phyloP scores from a whole-genome alignment of 64 coral and sea anemone species.

The Catalaphyllia jardinei region DNA sequence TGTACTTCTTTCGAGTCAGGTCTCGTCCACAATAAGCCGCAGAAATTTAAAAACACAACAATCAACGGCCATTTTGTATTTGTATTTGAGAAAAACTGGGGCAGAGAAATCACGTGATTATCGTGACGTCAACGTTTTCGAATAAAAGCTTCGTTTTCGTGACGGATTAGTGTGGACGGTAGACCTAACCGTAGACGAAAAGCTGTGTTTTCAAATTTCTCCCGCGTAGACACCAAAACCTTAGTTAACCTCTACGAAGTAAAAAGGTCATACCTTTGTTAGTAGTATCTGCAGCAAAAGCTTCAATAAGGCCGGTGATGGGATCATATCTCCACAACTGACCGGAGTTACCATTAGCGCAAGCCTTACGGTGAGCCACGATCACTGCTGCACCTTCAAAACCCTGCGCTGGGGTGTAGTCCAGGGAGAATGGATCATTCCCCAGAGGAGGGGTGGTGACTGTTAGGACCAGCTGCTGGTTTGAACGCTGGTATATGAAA shows the following conservation, averaged over 20 bases:
- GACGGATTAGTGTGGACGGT: too few species aligned
- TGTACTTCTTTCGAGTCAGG: too few species aligned
- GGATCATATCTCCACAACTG: constrained; percentile 89
- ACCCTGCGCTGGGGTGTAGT: constrained; percentile 52
- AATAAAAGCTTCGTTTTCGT: too few species aligned
- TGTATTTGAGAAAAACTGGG: too few species aligned
- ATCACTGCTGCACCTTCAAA: constrained; percentile 78
- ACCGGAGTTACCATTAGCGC: constrained; percentile 81
- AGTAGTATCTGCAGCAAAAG: constrained; percentile 78
- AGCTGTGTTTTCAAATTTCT: not conserved
- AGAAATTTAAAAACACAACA: too few species aligned
- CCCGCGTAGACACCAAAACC: not conserved
- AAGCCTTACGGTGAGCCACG: constrained; percentile 72
- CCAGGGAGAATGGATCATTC: constrained; percentile 63
- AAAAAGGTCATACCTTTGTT: constrained; percentile 70
- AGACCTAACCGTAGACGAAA: too few species aligned
- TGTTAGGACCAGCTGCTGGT: constrained; percentile 81
- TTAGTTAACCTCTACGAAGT: not conserved
- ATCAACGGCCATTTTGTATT: too few species aligned
- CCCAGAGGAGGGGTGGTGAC: constrained; percentile 81
- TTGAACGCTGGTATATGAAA: constrained; percentile 70
- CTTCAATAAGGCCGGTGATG: constrained; percentile 83
- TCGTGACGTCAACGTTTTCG: too few species aligned
- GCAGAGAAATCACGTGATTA: too few species aligned
- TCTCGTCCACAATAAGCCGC: too few species aligned